phyloP scores from a whole-genome alignment of 2,797 vertebrate genomes.

The Coendou prehensilis region DNA sequence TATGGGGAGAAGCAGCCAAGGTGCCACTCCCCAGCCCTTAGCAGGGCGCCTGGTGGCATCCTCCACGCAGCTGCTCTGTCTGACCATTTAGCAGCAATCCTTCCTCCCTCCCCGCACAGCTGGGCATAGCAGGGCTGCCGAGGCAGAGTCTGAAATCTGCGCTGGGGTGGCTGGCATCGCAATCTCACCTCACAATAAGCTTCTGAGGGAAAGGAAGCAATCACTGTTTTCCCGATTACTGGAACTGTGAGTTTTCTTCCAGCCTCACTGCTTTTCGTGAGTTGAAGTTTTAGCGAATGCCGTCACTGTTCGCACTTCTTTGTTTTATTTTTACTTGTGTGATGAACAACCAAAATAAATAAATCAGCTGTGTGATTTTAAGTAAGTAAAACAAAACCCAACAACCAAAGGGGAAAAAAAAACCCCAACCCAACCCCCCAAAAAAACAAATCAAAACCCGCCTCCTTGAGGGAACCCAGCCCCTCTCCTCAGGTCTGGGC shows the following conservation, averaged over 20 bases:
- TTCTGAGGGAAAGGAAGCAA: background rate
- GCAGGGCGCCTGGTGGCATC: background rate
- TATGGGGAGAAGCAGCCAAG: background rate
- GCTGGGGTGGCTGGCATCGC: background rate
- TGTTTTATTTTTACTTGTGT: slow-evolving; percentile 60
- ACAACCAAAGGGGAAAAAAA: background rate
- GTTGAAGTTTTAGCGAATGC: background rate
- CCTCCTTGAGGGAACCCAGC: background rate
- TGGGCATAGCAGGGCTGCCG: background rate
- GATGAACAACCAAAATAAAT: slow-evolving; percentile 49
- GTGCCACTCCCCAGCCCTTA: background rate
- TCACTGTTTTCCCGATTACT: background rate
- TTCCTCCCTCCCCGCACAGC: background rate
- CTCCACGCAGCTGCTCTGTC: rapidly evolving
- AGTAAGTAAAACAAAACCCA: slow-evolving; percentile 43
- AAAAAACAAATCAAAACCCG: background rate
- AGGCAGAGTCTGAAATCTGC: background rate
- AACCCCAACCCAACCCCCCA: background rate
- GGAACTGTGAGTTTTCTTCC: background rate
- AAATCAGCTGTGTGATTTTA: slow-evolving; percentile 27
- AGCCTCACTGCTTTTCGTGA: background rate
- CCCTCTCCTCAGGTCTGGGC: background rate
- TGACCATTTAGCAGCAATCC: rapidly evolving
- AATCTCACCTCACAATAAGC: background rate
- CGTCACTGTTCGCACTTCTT: background rate